Conservation (phyloP, 2,113 vertebrate species). For the Nothocercus nigrocapillus region DNA sequence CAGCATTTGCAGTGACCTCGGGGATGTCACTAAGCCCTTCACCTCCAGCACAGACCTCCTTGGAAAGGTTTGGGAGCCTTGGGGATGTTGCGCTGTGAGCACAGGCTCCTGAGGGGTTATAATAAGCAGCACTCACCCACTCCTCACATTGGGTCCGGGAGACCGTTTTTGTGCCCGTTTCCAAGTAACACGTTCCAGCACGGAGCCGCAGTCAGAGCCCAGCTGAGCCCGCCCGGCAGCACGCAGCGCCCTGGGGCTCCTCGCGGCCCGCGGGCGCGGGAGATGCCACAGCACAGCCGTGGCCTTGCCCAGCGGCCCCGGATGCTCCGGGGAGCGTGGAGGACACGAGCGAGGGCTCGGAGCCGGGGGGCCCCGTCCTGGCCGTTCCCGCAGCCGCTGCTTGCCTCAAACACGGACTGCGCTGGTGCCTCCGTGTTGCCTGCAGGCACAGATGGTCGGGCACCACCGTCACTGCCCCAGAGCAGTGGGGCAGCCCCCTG, state of each 20-base stretch:
- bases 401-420: background rate
- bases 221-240: background rate
- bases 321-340: background rate
- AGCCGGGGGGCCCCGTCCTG: background rate
- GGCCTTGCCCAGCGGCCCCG: background rate
- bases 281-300: background rate
- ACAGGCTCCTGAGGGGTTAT: background rate
- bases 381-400: background rate
- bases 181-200: background rate
- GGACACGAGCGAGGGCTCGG: background rate
- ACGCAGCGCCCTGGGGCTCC: background rate
- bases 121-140: accelerated
- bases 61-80: background rate
- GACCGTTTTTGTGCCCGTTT: accelerated
- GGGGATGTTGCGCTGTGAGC: background rate
- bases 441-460: background rate
- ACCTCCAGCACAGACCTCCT: background rate
- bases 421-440: background rate
- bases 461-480: background rate
- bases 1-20: background rate
- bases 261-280: background rate
- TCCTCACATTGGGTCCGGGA: background rate
- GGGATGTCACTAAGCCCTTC: background rate
- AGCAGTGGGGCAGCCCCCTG: background rate
- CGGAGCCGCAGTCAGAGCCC: background rate